These are phyloP conservation scores for Drosophila koepferae DNA, from an alignment of 2,888 invertebrate genomes.

Conservation along the genomic window DNA sequence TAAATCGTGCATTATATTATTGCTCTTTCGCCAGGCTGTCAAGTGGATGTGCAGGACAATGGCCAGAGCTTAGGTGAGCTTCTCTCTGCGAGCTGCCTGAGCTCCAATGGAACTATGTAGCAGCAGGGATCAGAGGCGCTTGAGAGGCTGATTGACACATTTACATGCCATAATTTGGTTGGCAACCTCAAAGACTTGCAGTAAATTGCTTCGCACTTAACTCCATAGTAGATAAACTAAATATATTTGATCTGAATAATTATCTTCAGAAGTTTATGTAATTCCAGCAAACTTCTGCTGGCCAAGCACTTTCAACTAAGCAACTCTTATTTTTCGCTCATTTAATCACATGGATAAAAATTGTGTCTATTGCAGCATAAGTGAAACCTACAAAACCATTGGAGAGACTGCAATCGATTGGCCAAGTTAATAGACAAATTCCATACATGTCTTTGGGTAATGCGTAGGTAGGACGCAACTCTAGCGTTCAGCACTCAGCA, in stretches of 20 bases:
- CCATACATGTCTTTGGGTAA: constrained; percentile 44
- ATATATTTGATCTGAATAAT: neutral
- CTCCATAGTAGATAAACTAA: neutral
- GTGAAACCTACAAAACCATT: constrained; percentile 3
- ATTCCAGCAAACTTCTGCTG: neutral
- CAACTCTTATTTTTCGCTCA: neutral
- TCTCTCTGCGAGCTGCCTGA: neutral
- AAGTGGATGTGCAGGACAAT: constrained; percentile 21
- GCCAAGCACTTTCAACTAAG: neutral
- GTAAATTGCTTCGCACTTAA: neutral
- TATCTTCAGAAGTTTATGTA: neutral
- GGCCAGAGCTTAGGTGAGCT: constrained; percentile 15
- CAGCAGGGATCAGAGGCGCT: neutral
- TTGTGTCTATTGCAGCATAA: neutral
- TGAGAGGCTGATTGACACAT: neutral
- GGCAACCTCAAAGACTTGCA: neutral
- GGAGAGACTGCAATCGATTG: constrained; percentile 8
- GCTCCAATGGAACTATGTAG: neutral
- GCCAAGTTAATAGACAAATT: constrained; percentile 56
- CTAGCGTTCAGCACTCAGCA: constrained; percentile 62
- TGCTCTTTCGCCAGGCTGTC: constrained; percentile 38
- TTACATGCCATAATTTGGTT: constrained; percentile 3
- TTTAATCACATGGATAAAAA: neutral
- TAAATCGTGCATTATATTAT: constrained; percentile 45
- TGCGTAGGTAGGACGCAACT: constrained; percentile 57